phyloP scores from a whole-genome alignment of 2,888 invertebrate species.

The Bhutanitis thaidina region DNA sequence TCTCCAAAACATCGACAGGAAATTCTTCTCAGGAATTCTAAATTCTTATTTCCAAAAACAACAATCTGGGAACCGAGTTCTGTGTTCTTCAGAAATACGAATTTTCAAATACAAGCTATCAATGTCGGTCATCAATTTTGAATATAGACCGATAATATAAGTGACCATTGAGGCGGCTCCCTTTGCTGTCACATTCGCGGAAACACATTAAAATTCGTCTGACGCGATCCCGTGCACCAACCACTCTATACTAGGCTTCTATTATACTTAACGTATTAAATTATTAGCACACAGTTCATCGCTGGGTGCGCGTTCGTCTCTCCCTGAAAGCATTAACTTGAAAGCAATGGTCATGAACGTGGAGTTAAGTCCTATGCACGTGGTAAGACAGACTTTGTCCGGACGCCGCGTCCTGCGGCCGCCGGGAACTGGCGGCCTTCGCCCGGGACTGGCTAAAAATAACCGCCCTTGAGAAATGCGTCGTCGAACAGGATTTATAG shows the following conservation, averaged over 20 bases:
- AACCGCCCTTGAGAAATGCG: slow-evolving; percentile 64
- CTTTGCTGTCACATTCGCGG: slow-evolving; percentile 39
- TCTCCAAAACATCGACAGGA: not conserved
- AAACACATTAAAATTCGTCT: slow-evolving; percentile 55
- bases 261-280: not conserved
- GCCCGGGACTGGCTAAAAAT: slow-evolving; percentile 63
- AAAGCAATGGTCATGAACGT: slow-evolving; percentile 13
- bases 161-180: slow-evolving; percentile 12
- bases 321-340: not conserved
- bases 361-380: slow-evolving; percentile 4
- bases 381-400: slow-evolving; percentile 32
- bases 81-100: not conserved
- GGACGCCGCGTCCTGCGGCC: slow-evolving; percentile 43
- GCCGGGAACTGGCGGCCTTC: slow-evolving; percentile 54
- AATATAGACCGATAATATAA: not conserved
- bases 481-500: slow-evolving; percentile 71
- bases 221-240: slow-evolving; percentile 15
- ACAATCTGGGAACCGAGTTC: slow-evolving; percentile 8
- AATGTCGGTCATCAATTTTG: slow-evolving; percentile 1
- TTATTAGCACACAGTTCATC: slow-evolving; percentile 5
- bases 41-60: slow-evolving; percentile 2
- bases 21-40: slow-evolving; percentile 6
- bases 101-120: slow-evolving; percentile 7
- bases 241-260: not conserved
- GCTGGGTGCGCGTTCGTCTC: not conserved